These are phyloP conservation scores for Australoheros facetus DNA, from an alignment of 2,797 vertebrate species.

Conservation along the genomic window DNA sequence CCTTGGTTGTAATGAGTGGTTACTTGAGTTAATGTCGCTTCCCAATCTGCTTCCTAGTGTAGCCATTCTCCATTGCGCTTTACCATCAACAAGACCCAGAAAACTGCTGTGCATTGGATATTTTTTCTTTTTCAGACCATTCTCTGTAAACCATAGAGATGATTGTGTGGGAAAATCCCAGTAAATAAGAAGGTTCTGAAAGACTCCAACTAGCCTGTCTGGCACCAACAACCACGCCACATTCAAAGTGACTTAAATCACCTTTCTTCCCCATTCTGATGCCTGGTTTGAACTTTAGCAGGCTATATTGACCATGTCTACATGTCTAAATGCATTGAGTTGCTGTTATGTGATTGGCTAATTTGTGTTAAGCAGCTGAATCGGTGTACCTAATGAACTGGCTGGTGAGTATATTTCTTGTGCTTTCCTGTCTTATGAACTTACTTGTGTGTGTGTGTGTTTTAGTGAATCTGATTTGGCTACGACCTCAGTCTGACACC, in stretches of 20 bases:
- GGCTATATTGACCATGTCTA: rapidly evolving
- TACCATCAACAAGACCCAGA: neutral
- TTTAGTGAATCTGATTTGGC: constrained; percentile 25
- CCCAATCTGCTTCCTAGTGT: neutral
- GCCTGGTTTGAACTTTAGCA: neutral
- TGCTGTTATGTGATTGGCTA: neutral
- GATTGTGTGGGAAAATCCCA: neutral
- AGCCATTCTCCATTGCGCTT: no score
- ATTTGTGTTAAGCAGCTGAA: neutral
- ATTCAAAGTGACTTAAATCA: neutral
- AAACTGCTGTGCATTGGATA: neutral
- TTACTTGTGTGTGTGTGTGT: neutral
- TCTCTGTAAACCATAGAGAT: neutral
- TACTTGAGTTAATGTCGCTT: neutral
- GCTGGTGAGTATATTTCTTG: neutral
- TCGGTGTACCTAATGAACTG: neutral
- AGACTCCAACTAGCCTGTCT: neutral
- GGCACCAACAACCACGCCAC: neutral
- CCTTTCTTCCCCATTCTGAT: neutral
- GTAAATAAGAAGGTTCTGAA: neutral
- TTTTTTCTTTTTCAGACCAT: neutral
- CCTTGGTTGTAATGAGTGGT: neutral
- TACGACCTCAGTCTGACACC: neutral
- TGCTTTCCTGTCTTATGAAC: constrained; percentile 7
- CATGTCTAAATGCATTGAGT: neutral